Evolutionary conservation across 2,113 vertebrate genomes (phyloP).

Genomic region (Oryctolagus cuniculus): DNA sequence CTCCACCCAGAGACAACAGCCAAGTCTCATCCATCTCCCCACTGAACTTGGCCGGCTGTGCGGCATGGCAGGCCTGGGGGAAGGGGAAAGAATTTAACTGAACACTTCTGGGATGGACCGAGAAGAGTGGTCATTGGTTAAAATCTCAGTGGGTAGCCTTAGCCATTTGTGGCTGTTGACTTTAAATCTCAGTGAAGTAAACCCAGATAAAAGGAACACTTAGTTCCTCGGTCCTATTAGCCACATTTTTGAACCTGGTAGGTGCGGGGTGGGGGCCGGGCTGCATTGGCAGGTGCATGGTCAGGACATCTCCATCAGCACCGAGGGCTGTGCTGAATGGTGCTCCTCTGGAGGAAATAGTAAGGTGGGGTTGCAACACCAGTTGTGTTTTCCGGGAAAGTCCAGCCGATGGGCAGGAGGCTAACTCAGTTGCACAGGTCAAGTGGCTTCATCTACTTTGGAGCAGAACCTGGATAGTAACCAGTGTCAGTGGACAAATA

Average conservation of each 20-base stretch:
- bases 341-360: neutral
- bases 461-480: neutral
- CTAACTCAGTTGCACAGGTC: neutral
- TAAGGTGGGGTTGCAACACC: neutral
- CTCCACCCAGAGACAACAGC: neutral
- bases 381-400: neutral
- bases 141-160: neutral
- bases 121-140: neutral
- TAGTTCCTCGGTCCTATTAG: neutral
- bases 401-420: neutral
- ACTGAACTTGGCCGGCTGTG: neutral
- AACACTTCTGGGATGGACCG: neutral
- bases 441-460: neutral
- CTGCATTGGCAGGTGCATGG: neutral
- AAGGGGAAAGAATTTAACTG: conserved; percentile 6
- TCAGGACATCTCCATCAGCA: neutral
- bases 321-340: neutral
- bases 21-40: neutral
- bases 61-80: neutral
- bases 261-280: too few relatives aligned
- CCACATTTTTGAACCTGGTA: neutral
- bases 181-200: neutral
- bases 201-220: neutral
- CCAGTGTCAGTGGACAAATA: neutral
- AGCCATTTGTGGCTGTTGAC: too few relatives aligned